Evolutionary conservation across 2,888 invertebrate species (phyloP).

Genomic region (Euproctis similis): DNA sequence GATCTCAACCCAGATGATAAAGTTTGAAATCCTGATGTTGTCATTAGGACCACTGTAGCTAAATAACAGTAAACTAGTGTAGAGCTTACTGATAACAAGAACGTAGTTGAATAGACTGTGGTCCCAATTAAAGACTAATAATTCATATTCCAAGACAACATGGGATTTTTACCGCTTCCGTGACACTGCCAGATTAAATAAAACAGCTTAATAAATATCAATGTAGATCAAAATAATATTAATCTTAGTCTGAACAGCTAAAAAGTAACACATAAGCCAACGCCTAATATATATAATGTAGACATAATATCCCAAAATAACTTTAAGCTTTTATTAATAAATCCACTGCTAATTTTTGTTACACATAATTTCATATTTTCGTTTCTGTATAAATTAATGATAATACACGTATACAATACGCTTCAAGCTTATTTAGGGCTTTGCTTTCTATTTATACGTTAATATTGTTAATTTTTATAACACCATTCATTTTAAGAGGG

Average conservation of each 20-base stretch:
- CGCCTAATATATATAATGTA: slow-evolving; percentile 29
- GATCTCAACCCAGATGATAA: slow-evolving; percentile 48
- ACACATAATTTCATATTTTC: slow-evolving; percentile 21
- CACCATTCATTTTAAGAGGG: slow-evolving; percentile 20
- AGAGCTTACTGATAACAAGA: slow-evolving; percentile 38
- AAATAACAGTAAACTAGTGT: slow-evolving; percentile 35
- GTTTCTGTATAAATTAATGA: slow-evolving; percentile 8
- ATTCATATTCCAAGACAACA: slow-evolving; percentile 40
- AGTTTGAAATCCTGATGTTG: slow-evolving; percentile 48
- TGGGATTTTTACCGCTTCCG: slow-evolving; percentile 43
- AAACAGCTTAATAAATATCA: slow-evolving; percentile 19
- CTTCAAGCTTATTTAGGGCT: slow-evolving; percentile 42
- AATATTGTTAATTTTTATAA: slow-evolving; percentile 19
- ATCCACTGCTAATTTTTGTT: slow-evolving; percentile 32
- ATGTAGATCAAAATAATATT: slow-evolving; percentile 30
- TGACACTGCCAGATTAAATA: slow-evolving; percentile 45
- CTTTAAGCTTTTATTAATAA: slow-evolving; percentile 18
- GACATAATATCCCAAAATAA: slow-evolving; percentile 12
- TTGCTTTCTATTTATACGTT: slow-evolving; percentile 35
- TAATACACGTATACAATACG: slow-evolving; percentile 12
- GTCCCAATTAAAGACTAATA: slow-evolving; percentile 23
- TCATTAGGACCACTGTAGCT: slow-evolving; percentile 58
- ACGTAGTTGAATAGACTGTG: slow-evolving; percentile 18
- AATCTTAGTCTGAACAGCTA: slow-evolving; percentile 32
- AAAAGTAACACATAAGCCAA: slow-evolving; percentile 30